A percentile compares a stretch with the other conserved stretches of the same genome.
Conservation (phyloP, 2,888 invertebrate genomes). For the Pseudococcus viburni region DNA sequence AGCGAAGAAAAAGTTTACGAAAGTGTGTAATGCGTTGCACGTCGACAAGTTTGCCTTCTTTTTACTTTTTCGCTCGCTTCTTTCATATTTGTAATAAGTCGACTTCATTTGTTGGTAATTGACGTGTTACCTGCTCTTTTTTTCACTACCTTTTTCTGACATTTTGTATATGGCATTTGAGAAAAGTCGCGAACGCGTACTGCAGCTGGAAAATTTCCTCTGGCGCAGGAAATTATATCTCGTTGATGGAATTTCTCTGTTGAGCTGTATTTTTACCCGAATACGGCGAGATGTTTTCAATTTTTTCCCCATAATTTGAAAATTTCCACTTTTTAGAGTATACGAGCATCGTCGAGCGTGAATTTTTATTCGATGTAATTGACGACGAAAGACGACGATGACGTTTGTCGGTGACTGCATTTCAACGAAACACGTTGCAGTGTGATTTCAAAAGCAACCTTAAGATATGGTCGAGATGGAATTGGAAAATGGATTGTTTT, state of each 20-base stretch:
- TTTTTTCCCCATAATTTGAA: neutral
- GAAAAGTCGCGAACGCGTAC: neutral
- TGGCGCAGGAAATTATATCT: neutral
- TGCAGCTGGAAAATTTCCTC: neutral
- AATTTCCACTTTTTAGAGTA: neutral
- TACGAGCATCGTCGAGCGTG: neutral
- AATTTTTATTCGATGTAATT: neutral
- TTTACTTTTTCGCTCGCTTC: neutral
- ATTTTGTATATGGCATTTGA: neutral
- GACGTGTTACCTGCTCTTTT: neutral
- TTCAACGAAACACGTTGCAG: neutral
- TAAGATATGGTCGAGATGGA: neutral
- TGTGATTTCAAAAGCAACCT: neutral
- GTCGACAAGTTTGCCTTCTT: neutral
- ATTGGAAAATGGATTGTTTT: neutral
- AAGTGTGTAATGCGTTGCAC: neutral
- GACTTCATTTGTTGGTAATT: conserved; percentile 7
- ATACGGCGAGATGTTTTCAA: neutral
- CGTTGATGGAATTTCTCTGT: neutral
- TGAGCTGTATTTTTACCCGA: neutral
- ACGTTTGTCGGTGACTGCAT: neutral
- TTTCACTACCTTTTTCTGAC: neutral
- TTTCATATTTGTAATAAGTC: conserved; percentile 4
- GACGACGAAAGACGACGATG: neutral
- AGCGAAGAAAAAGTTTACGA: neutral